Conservation (phyloP, 2,797 vertebrate genomes). For the Champsocephalus gunnari region DNA sequence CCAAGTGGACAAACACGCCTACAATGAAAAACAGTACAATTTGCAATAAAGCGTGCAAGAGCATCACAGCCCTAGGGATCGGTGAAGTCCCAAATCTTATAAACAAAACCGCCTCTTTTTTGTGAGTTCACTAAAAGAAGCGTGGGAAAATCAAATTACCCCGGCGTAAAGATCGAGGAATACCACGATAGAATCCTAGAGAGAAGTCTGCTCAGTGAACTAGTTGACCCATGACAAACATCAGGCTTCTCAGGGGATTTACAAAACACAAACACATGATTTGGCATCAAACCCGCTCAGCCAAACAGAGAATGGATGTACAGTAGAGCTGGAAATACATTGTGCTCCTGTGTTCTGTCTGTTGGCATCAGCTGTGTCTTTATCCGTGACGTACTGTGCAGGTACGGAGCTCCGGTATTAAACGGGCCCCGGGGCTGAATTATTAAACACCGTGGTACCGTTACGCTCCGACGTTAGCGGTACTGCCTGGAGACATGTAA, state of each 20-base stretch:
- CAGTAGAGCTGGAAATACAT: slow-evolving; percentile 12
- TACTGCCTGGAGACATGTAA: too few species aligned
- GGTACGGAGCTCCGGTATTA: too few species aligned
- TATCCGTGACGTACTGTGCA: background rate
- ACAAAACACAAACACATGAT: slow-evolving; percentile 65
- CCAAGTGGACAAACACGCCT: background rate
- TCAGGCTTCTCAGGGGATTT: slow-evolving; percentile 54
- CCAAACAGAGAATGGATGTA: slow-evolving; percentile 33
- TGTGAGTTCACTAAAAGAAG: slow-evolving; percentile 46
- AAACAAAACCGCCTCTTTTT: slow-evolving; percentile 45
- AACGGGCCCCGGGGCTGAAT: too few species aligned
- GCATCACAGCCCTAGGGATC: slow-evolving; percentile 19
- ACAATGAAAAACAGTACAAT: slow-evolving; percentile 17
- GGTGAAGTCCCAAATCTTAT: slow-evolving; percentile 36
- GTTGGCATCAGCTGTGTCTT: slow-evolving; percentile 9
- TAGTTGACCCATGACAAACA: slow-evolving; percentile 51
- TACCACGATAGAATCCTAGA: slow-evolving; percentile 26
- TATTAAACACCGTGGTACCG: too few species aligned
- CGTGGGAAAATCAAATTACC: slow-evolving; percentile 57
- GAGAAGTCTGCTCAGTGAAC: slow-evolving; percentile 48
- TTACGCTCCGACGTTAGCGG: too few species aligned
- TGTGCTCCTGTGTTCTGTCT: too few species aligned
- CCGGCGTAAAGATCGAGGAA: slow-evolving; percentile 47
- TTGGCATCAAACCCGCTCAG: slow-evolving; percentile 45
- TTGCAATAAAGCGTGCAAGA: background rate